A percentile compares a stretch with the other conserved stretches of the same genome.
phyloP scores from a whole-genome alignment of 1,140 invertebrate species.

The Ptiloglossa arizonensis region DNA sequence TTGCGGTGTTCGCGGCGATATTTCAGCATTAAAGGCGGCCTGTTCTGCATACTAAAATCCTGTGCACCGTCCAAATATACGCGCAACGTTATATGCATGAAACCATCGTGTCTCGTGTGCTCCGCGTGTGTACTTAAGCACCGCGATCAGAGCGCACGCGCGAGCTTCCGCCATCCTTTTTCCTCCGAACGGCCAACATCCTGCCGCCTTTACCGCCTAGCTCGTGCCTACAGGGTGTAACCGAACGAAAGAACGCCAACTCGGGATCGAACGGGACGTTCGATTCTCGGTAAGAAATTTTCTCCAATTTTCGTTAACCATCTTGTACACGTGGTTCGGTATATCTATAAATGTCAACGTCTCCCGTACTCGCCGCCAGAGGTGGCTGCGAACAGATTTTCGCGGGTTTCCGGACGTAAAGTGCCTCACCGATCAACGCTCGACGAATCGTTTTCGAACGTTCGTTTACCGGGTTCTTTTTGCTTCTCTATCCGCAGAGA shows the following conservation, averaged over 20 bases:
- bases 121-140: slow-evolving; percentile 52
- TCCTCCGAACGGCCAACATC: slow-evolving; percentile 11
- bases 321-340: too few relatives aligned
- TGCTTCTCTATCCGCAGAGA: too few relatives aligned
- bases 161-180: slow-evolving; percentile 20
- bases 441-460: too few relatives aligned
- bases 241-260: too few relatives aligned
- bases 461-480: too few relatives aligned
- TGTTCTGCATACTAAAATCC: slow-evolving; percentile 66
- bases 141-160: not conserved
- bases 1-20: slow-evolving; percentile 59
- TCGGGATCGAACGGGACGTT: too few relatives aligned
- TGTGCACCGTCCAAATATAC: slow-evolving; percentile 58
- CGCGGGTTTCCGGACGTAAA: too few relatives aligned
- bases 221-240: not conserved
- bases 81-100: slow-evolving; percentile 50
- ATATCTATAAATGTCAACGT: not conserved
- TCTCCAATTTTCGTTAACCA: too few relatives aligned
- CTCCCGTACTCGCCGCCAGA: too few relatives aligned
- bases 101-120: slow-evolving; percentile 45
- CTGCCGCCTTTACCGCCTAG: slow-evolving; percentile 2
- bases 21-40: slow-evolving; percentile 66
- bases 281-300: too few relatives aligned
- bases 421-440: too few relatives aligned
- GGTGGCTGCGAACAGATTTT: too few relatives aligned